phyloP scores from a whole-genome alignment of 1,140 invertebrate species.

The Plutomurus gul region DNA sequence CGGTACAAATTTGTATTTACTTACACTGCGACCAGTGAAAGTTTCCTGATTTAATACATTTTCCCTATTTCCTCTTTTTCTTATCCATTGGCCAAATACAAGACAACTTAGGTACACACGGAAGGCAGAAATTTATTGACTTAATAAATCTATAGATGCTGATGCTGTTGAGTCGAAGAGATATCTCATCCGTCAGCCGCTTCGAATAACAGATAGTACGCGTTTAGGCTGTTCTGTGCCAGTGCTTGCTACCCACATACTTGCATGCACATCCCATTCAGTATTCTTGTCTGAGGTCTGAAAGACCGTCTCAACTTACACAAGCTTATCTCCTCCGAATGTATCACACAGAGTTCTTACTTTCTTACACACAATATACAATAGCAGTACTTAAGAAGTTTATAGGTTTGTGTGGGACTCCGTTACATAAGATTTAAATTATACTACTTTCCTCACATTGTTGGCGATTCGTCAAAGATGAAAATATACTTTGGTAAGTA shows the following conservation, averaged over 20 bases:
- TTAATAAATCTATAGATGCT: slow-evolving; percentile 28
- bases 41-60: slow-evolving; percentile 24
- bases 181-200: background rate
- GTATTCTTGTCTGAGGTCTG: too few relatives aligned
- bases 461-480: too few relatives aligned
- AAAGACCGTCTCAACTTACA: too few relatives aligned
- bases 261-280: background rate
- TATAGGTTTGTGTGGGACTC: too few relatives aligned
- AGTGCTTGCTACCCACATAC: background rate
- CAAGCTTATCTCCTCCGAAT: too few relatives aligned
- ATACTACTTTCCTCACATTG: too few relatives aligned
- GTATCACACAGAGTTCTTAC: too few relatives aligned
- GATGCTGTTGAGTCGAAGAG: background rate
- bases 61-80: background rate
- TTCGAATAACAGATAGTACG: background rate
- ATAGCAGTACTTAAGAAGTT: too few relatives aligned
- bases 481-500: too few relatives aligned
- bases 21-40: slow-evolving; percentile 28
- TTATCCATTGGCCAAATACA: background rate
- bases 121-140: slow-evolving; percentile 12
- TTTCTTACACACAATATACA: too few relatives aligned
- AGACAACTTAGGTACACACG: background rate
- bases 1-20: too few relatives aligned
- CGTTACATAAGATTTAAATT: too few relatives aligned
- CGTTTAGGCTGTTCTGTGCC: background rate